Conservation (phyloP, 2,888 invertebrate genomes). For the Lordiphosa andalusiaca region DNA sequence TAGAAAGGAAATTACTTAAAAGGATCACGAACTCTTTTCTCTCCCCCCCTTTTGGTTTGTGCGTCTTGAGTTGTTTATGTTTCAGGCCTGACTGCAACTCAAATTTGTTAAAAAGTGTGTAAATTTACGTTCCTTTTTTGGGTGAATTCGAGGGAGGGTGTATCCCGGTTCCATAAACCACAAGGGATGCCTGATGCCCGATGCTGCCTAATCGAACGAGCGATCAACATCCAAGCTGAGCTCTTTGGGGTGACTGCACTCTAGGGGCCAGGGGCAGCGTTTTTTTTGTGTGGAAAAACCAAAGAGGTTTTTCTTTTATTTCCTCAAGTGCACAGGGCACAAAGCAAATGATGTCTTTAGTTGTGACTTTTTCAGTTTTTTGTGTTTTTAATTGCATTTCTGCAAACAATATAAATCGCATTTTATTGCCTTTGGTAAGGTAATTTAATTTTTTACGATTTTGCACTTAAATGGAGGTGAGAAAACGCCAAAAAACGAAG, state of each 20-base stretch:
- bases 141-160: constrained; percentile 49
- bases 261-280: constrained; percentile 29
- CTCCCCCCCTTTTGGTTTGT: constrained; percentile 15
- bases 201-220: constrained; percentile 69
- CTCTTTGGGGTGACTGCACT: constrained; percentile 67
- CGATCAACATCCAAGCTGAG: constrained; percentile 36
- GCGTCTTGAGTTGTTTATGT: constrained; percentile 72
- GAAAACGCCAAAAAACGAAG: constrained; percentile 12
- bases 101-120: constrained; percentile 73
- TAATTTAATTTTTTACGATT: constrained; percentile 77
- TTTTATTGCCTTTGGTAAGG: constrained; percentile 60
- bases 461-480: constrained; percentile 65
- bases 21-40: constrained; percentile 62
- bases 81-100: constrained; percentile 68
- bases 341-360: constrained; percentile 72
- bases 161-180: constrained; percentile 59
- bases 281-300: constrained; percentile 42
- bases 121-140: constrained; percentile 61
- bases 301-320: constrained; percentile 50
- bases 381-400: constrained; percentile 67
- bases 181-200: constrained; percentile 25
- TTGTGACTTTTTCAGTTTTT: constrained; percentile 48
- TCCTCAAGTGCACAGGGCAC: constrained; percentile 48
- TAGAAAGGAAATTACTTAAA: constrained; percentile 69
- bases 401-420: constrained; percentile 69